Percentiles rank a stretch among this genome's conserved stretches.
These are phyloP conservation scores for Mesorhabditis belari DNA, from an alignment of 2,888 invertebrate species.

Conservation along the genomic window DNA sequence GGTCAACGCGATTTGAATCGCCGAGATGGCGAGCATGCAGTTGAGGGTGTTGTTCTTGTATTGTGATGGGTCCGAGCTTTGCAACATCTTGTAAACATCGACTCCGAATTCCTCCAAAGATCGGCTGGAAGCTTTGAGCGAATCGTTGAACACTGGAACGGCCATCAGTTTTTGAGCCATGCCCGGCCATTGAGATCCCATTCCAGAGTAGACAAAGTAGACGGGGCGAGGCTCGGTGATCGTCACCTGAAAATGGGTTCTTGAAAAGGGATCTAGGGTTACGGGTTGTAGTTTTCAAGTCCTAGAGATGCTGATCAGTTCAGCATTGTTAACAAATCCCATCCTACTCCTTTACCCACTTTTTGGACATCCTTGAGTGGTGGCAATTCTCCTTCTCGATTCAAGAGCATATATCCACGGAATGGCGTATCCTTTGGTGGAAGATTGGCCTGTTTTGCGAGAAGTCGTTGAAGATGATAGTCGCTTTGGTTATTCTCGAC, in stretches of 20 bases:
- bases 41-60: slow-evolving; percentile 71
- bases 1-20: slow-evolving; percentile 90
- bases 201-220: slow-evolving; percentile 93
- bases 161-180: slow-evolving; percentile 81
- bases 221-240: slow-evolving; percentile 60
- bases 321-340: no score
- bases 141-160: slow-evolving; percentile 73
- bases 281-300: no score
- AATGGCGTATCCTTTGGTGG: slow-evolving; percentile 66
- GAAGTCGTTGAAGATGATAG: slow-evolving; percentile 38
- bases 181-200: slow-evolving; percentile 95
- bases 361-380: slow-evolving; percentile 45
- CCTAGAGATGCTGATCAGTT: no score
- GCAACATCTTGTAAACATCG: slow-evolving; percentile 74
- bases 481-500: slow-evolving; percentile 36
- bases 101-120: slow-evolving; percentile 71
- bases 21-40: slow-evolving; percentile 87
- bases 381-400: slow-evolving; percentile 55
- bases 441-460: slow-evolving; percentile 56
- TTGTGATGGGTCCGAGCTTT: slow-evolving; percentile 63
- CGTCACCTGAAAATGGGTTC: slow-evolving; percentile 13
- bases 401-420: slow-evolving; percentile 75
- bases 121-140: slow-evolving; percentile 61
- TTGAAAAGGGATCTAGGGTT: no score
- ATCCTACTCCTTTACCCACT: no score